Evolutionary conservation across 2,113 vertebrate genomes (phyloP), one percentile per base, ranked within the genome.

Genomic region (Clinocottus analis): DNA sequence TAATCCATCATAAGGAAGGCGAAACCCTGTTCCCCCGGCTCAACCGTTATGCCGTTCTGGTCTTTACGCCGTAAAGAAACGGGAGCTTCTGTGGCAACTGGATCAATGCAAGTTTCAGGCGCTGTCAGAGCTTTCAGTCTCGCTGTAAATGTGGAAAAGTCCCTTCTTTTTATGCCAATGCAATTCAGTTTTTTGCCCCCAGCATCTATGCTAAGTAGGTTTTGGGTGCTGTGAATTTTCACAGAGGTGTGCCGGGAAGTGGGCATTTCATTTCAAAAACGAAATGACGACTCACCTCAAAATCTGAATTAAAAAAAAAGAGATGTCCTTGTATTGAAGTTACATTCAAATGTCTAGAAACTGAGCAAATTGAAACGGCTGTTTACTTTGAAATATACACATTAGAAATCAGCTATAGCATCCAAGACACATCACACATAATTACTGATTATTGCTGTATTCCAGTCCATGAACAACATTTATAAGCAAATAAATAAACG

Each of bases 51-150:
- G 45, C 56, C 56, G 77, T 55, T 58, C 60, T 83, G 43, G 74
- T 74, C 55, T 66, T 72, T 64, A 47, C 69, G 47, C 77, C 77
- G 64, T 61, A 37, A 59, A 53, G 43, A 68, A 39, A 23, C 4
- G 11, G 5, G 45, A 63, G 14, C 56, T 37, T 72, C 27, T 51
- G 55, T 81, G 61, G 72, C 55, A 25, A n/a, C 11, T 17, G 51
- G 83, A 80, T 85, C 77, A 77, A 77, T 85, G 67, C 79, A 73
- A 72, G 58, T 84, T 86, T 75, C 65, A 68, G 51, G 68, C 35
- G 35, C 79, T 80, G 59, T 84, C 73, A 70, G 75, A 59, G 67
- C 55, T 63, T 70, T 80, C 66, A 80, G 70, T 77, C 41, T 65
- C 11, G 5, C 43, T 84, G 51, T 72, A 62, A 82, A 82, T 73